Base-by-base conservation (phyloP, 2,113 vertebrate genomes). In the Seriola quinqueradiata region DNA sequence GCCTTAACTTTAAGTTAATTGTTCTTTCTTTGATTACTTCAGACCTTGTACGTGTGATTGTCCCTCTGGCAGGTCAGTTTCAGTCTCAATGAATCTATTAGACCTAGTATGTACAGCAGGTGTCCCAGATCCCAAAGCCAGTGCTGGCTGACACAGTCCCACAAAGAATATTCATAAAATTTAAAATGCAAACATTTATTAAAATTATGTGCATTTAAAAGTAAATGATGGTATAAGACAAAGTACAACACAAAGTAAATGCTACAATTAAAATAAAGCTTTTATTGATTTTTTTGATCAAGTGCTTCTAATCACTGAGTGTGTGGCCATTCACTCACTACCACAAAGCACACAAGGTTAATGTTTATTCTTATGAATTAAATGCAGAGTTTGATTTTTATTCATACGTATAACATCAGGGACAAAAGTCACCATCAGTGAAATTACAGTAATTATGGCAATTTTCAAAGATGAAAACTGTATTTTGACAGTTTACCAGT, bases 111-210 rank as follows among this genome's bases (percentile, higher is more conserved):
- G 34, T 36, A 36, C 34, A 36, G 34, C 34, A 36, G 4, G 6
- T 4, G 4, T 36, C 6, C 34, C 34, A 36, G 34, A 36, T 36
- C 34, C 34, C 34, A 36, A 36, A 36, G 34, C 34, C 34, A 36
- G 34, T 36, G 3, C 6, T 36, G 34, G 34, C 34, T 36, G 34
- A 36, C 34, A 36, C 4, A 36, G 34, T 36, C 34, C 34, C 6
- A 5, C 34, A 36, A 36, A 36, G 34, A 36, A 36, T 25, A 28
- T 36, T 36, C 34, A 36, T 36, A 25, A 28, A 23, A 28, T 61
- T 78, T 36, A 68, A 28, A 46, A 68, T 77, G 42, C 61, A 78
- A 54, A 42, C 5, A 4, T 78, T 78, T 83, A 78, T 73, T 83
- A 21, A 54, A 23, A 32, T 25, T 3, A 25, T 12, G 9, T 25